Percentiles rank a stretch among this genome's conserved stretches.
Evolutionary conservation across 2,797 vertebrate genomes (phyloP).

Genomic region (Oryzias dopingdopingensis): DNA sequence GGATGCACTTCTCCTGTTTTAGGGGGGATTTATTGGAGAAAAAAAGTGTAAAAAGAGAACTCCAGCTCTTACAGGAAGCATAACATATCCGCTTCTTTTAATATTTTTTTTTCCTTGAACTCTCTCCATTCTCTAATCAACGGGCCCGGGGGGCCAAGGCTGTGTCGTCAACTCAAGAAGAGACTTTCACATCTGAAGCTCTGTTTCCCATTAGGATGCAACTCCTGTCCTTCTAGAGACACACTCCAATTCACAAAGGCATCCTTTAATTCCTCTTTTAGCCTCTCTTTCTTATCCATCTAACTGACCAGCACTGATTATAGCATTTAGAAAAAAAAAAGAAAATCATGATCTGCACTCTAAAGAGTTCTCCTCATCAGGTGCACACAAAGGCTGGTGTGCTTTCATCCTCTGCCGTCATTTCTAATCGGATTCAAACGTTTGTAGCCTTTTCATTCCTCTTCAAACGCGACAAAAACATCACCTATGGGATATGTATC

Average conservation of each 20-base stretch:
- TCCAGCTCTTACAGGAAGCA: slow-evolving; percentile 24
- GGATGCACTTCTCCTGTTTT: slow-evolving; percentile 12
- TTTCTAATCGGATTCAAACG: slow-evolving; percentile 15
- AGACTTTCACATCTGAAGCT: slow-evolving; percentile 58
- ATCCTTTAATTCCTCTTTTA: slow-evolving; percentile 53
- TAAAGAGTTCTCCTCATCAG: slow-evolving; percentile 37
- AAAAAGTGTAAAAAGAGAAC: slow-evolving; percentile 15
- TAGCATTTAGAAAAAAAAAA: slow-evolving; percentile 38
- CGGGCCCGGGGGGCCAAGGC: slow-evolving; percentile 32
- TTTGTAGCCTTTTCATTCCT: slow-evolving; percentile 9
- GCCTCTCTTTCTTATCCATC: slow-evolving; percentile 30
- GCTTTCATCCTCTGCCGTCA: slow-evolving; percentile 19
- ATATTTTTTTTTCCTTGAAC: slow-evolving; percentile 1
- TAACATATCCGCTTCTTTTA: slow-evolving; percentile 30
- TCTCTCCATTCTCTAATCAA: not conserved
- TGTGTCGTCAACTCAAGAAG: slow-evolving; percentile 59
- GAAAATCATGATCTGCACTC: slow-evolving; percentile 60
- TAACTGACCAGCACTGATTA: slow-evolving; percentile 62
- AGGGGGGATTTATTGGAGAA: slow-evolving; percentile 15
- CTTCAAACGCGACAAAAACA: slow-evolving; percentile 33
- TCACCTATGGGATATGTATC: slow-evolving; percentile 39
- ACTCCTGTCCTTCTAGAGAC: slow-evolving; percentile 63
- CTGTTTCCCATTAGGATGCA: slow-evolving; percentile 70
- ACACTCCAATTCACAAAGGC: slow-evolving; percentile 64
- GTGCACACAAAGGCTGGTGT: slow-evolving; percentile 12